A percentile compares a stretch with the other conserved stretches of the same genome.
Conservation (phyloP, 1,140 invertebrate species). For the Heliconius eleuchia region DNA sequence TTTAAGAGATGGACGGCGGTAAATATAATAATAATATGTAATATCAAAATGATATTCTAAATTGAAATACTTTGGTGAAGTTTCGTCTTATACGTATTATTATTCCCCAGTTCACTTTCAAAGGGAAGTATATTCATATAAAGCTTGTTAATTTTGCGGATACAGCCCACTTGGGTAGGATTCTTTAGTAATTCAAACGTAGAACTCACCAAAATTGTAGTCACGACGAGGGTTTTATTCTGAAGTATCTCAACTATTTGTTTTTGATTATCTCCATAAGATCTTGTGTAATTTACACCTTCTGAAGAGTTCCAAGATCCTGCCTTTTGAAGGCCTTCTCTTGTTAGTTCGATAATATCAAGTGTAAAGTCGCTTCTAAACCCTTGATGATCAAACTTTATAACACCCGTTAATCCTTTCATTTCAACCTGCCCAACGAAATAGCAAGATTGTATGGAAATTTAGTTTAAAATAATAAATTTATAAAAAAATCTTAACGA, state of each 20-base stretch:
- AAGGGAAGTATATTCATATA: slow-evolving; percentile 20
- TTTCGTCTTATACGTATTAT: slow-evolving; percentile 16
- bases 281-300: slow-evolving; percentile 94
- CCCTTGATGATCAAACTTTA: slow-evolving; percentile 97
- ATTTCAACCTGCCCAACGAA: slow-evolving; percentile 88
- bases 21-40: neutral
- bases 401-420: slow-evolving; percentile 94
- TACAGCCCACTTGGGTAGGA: slow-evolving; percentile 12
- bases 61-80: neutral
- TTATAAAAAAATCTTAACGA: neutral
- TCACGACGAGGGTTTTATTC: slow-evolving; percentile 95
- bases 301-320: slow-evolving; percentile 94
- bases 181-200: slow-evolving; percentile 14
- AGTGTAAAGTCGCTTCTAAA: slow-evolving; percentile 95
- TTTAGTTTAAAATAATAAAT: neutral
- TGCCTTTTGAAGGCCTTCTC: slow-evolving; percentile 90
- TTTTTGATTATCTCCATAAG: slow-evolving; percentile 90
- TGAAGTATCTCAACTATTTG: slow-evolving; percentile 93
- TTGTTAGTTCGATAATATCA: slow-evolving; percentile 93
- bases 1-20: neutral
- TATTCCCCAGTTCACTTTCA: slow-evolving; percentile 24
- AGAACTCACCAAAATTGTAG: slow-evolving; percentile 92
- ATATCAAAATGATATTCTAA: neutral
- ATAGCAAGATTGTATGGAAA: slow-evolving; percentile 1
- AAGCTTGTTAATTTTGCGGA: slow-evolving; percentile 22